These are phyloP conservation scores for Eristalis tenax DNA, from an alignment of 2,888 invertebrate genomes.

Conservation along the genomic window DNA sequence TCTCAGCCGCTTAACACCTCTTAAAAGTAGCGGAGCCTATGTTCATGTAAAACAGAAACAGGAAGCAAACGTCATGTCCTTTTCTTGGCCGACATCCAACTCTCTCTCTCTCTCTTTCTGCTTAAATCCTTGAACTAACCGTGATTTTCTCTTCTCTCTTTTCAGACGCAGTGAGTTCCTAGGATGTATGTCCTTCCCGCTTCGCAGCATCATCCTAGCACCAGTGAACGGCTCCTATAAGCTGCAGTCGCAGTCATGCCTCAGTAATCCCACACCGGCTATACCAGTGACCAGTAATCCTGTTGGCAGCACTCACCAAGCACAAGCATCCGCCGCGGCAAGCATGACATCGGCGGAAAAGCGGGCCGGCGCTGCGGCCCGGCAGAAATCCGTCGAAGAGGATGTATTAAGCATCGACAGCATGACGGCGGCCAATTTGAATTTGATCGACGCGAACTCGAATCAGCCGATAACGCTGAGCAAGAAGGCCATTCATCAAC, in stretches of 20 bases:
- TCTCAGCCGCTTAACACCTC: constrained; percentile 9
- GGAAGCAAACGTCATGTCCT: constrained; percentile 22
- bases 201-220: constrained; percentile 90
- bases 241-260: constrained; percentile 86
- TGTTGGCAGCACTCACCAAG: constrained; percentile 52
- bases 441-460: constrained; percentile 58
- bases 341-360: constrained; percentile 66
- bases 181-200: constrained; percentile 95
- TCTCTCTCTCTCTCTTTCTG: neutral
- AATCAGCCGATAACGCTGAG: constrained; percentile 79
- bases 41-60: constrained; percentile 4
- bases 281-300: constrained; percentile 52
- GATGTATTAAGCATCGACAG: constrained; percentile 79
- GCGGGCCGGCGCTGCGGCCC: constrained; percentile 53
- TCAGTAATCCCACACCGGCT: constrained; percentile 81
- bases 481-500: constrained; percentile 84
- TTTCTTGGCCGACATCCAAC: constrained; percentile 17
- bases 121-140: constrained; percentile 21
- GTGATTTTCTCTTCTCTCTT: constrained; percentile 74
- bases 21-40: neutral
- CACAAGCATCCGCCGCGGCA: constrained; percentile 27
- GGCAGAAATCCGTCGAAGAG: constrained; percentile 81
- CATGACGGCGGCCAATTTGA: constrained; percentile 73
- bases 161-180: constrained; percentile 96
- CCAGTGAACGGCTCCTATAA: constrained; percentile 87